These are phyloP conservation scores for Halichoerus grypus DNA, from an alignment of 2,113 vertebrate species.

Conservation along the genomic window DNA sequence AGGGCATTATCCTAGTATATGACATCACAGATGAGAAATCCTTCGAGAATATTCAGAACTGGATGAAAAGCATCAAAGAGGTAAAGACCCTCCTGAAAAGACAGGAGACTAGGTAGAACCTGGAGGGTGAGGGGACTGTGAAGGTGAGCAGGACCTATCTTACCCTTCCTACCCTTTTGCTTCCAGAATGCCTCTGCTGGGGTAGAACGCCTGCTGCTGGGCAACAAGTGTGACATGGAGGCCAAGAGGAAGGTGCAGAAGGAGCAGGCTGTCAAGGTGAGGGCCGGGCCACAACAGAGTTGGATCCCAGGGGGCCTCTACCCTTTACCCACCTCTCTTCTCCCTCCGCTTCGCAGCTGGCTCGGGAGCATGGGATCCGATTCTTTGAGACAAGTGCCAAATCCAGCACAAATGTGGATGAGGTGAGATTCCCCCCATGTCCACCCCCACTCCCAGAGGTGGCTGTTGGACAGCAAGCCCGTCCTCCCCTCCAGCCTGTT, in stretches of 20 bases:
- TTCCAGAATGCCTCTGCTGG: constrained; percentile 94
- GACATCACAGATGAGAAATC: constrained; percentile 97
- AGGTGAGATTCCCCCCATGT: constrained; percentile 79
- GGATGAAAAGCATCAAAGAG: constrained; percentile 98
- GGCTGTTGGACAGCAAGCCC: not conserved
- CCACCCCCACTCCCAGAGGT: not conserved
- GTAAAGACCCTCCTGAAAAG: not conserved
- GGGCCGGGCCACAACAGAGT: not conserved
- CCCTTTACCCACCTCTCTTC: not conserved
- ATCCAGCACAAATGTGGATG: constrained; percentile 89
- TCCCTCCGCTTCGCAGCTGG: constrained; percentile 87
- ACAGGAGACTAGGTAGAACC: not conserved
- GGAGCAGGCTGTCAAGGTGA: constrained; percentile 93
- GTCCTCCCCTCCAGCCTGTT: not conserved
- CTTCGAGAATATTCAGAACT: constrained; percentile 97
- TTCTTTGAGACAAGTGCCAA: constrained; percentile 98
- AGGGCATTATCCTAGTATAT: constrained; percentile 97
- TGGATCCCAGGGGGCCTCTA: fast-evolving
- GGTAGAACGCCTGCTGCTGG: constrained; percentile 94
- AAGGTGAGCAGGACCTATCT: not conserved
- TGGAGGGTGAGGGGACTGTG: not conserved
- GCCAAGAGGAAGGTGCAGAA: constrained; percentile 92
- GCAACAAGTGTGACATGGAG: constrained; percentile 97
- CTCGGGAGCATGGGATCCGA: constrained; percentile 94
- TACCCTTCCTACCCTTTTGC: not conserved